Evolutionary conservation across 1,140 invertebrate species (phyloP).

Genomic region (Drosophila watanabei): DNA sequence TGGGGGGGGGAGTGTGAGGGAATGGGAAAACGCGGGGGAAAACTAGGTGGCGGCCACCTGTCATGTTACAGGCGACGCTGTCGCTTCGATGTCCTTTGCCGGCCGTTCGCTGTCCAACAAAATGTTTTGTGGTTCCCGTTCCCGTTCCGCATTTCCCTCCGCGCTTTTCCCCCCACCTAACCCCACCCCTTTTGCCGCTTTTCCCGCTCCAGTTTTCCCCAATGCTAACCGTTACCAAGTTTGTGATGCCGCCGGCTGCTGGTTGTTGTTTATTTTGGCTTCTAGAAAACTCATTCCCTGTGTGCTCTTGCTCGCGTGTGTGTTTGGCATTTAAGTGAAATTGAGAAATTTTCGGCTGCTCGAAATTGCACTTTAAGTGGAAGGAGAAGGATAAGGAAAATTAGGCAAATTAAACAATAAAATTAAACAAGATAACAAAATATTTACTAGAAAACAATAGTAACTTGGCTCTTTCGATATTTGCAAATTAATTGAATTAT

Average conservation of each 20-base stretch:
- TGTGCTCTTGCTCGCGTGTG: not conserved
- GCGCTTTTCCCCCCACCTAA: not conserved
- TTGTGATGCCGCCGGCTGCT: conserved; percentile 64
- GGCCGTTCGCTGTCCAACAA: conserved; percentile 82
- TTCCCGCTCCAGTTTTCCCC: conserved; percentile 7
- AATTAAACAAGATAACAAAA: not conserved
- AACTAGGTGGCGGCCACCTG: conserved; percentile 57
- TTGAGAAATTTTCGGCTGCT: conserved; percentile 32
- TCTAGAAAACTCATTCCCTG: conserved; percentile 53
- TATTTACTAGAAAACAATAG: not conserved
- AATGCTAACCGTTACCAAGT: conserved; percentile 51
- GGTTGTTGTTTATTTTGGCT: conserved; percentile 78
- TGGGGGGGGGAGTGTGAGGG: not conserved
- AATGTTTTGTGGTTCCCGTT: conserved; percentile 83
- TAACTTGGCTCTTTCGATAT: not conserved
- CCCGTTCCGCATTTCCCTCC: conserved; percentile 31
- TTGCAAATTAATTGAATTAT: no score
- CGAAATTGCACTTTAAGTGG: conserved; percentile 20
- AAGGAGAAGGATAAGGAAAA: not conserved
- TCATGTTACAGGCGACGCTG: conserved; percentile 70
- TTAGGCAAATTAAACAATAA: no score
- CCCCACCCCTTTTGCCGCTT: not conserved
- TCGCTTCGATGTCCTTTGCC: conserved; percentile 72
- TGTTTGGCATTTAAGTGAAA: conserved; percentile 45
- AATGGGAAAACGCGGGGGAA: not conserved